phyloP scores from a whole-genome alignment of 1,140 invertebrate species.

The Pachypsylla venusta region DNA sequence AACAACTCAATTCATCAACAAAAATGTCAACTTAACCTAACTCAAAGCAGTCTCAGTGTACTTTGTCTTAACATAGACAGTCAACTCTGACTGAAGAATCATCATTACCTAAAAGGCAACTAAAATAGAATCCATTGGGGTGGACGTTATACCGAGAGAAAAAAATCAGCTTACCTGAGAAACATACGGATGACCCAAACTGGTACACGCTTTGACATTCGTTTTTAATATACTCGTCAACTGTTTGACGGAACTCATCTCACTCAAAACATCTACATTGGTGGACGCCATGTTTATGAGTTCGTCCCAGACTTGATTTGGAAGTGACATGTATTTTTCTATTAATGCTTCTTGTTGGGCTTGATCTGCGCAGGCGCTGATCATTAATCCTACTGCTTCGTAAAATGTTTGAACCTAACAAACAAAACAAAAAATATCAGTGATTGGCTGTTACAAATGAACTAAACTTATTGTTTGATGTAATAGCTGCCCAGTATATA shows the following conservation, averaged over 20 bases:
- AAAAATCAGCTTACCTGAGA: conserved; percentile 42
- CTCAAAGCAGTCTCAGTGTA: too few relatives aligned
- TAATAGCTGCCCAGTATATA: too few relatives aligned
- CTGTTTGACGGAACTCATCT: conserved; percentile 93
- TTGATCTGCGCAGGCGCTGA: conserved; percentile 83
- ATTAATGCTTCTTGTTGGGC: conserved; percentile 82
- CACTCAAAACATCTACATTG: conserved; percentile 92
- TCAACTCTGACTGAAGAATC: too few relatives aligned
- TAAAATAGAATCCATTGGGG: too few relatives aligned
- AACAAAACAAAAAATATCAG: conserved; percentile 13
- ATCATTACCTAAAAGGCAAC: too few relatives aligned
- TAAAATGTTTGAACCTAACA: conserved; percentile 97
- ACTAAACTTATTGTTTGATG: conserved; percentile 6
- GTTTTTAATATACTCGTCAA: conserved; percentile 96
- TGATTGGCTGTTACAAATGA: conserved; percentile 2
- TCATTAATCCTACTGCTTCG: conserved; percentile 99
- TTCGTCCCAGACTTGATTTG: conserved; percentile 99
- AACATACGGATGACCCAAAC: conserved; percentile 91
- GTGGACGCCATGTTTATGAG: conserved; percentile 93
- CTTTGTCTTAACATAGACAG: too few relatives aligned
- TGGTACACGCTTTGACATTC: conserved; percentile 95
- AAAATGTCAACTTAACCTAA: too few relatives aligned
- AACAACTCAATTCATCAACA: too few relatives aligned
- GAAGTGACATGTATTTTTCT: conserved; percentile 93
- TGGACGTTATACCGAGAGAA: too few relatives aligned